Evolutionary conservation across 2,113 vertebrate genomes (phyloP), one percentile per base, ranked within the genome.

Genomic region (Dipodomys merriami): DNA sequence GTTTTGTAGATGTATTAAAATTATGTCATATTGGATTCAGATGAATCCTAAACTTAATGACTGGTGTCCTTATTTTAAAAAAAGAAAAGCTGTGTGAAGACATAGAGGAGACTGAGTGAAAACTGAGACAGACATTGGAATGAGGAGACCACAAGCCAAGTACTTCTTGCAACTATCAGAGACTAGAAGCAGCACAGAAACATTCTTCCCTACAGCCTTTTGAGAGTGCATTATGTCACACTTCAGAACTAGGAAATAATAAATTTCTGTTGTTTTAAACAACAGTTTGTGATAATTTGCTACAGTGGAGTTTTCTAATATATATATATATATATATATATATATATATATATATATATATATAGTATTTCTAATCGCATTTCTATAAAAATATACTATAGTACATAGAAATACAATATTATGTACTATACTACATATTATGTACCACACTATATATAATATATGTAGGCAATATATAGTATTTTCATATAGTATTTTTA

Each of bases 241-340:
- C 4, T 39, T 64, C 19, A 87, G 67, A 72, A 83, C 23, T 81
- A 16, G 65, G 53, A 73, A 86, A 96, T 30, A 83, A 92, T 46
- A 82, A 23, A 89, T 22, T 46, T 73, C 19, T 86, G 2, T 76
- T 80, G 16, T 71, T 33, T 30, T 83, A 80, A 84, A 88, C 7
- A 9, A 78, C 2, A 30, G 16, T 29, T 83, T 69, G 13, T 65
- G 8, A 25, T 20, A 74, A 53, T 67, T 76, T 77, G 16, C 57
- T 77, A 53, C 2, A 85, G 25, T 6, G 44, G 30, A 57, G 15
- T 19, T 57, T 57, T 57, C 53, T 57, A 57, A 3, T 57, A 57
- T 57, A 9, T 39, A 49, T 49, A 49, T 57, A 57, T 13, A 57
- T 16, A 57, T 13, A 57, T 15, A 57, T 57, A 13, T 57, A 57